Evolutionary conservation across 2,888 invertebrate genomes (phyloP), one percentile per base, ranked within the genome.

Genomic region (Eudasyphora cyanicolor): DNA sequence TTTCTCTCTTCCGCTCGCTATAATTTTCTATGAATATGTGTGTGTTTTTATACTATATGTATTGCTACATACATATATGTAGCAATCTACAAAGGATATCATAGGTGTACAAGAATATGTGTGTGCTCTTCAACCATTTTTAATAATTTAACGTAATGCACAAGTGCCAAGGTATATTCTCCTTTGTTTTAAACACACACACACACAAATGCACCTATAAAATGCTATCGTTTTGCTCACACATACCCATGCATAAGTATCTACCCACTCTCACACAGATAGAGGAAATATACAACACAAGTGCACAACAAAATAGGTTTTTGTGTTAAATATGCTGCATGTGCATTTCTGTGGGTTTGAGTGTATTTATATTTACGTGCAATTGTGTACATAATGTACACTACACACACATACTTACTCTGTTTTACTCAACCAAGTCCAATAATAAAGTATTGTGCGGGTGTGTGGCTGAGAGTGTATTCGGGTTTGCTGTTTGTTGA

Each of bases 111-210:
- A 24, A 32, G 67, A 35, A 12, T 73, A 42, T 81, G 32, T 76
- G 19, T 42, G 45, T 42, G 17, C 49, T 7, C 45, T 75, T 24
- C 69, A 21, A 38, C 32, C 24, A 51, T 69, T 79, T 79, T 71
- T 60, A 67, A 82, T 78, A 82, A 82, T 73, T 75, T 79, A 79
- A 82, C 60, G 21, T 21, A 74, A 24, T 78, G 42, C 69, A 82
- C 75, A 79, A 82, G 67, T 76, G 73, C 32, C 67, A 79, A 73
- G 51, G 67, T 67, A 67, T 64, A 38, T 64, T 75, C n/a, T 10
- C 29, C 49, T 54, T 38, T 35, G 54, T 54, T 71, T 35, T 51
- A 71, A n/a, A 42, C 24, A 67, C 35, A 38, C n/a, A 62, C 29
- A 35, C 12, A 35, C 38, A 64, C 64, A 64, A 8, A 35, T 24